Conservation (phyloP, 2,888 invertebrate genomes). For the Oligia fasciuncula region DNA sequence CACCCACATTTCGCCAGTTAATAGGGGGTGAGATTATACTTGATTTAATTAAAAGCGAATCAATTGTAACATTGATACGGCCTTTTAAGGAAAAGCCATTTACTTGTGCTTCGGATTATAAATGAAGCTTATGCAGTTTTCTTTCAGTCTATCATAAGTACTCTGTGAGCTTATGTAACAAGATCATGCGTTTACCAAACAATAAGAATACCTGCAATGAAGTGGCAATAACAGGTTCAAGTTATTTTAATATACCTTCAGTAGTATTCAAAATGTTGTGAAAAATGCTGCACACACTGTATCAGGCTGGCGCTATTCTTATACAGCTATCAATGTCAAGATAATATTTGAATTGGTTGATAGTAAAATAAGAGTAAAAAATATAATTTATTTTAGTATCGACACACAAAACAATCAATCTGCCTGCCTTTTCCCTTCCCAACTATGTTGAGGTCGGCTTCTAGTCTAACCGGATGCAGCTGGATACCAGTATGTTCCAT, state of each 20-base stretch:
- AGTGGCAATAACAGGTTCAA: background rate
- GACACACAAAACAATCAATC: background rate
- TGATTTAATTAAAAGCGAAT: background rate
- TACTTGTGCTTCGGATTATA: background rate
- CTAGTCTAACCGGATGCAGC: background rate
- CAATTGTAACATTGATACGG: slow-evolving; percentile 4
- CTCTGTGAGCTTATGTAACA: background rate
- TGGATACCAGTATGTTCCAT: no score
- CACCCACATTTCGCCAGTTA: background rate
- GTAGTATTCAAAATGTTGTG: background rate
- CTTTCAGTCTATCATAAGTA: no score
- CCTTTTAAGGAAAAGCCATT: slow-evolving; percentile 6
- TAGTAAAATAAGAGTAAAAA: background rate
- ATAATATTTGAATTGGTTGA: background rate
- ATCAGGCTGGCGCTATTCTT: background rate
- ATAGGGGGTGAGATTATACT: background rate
- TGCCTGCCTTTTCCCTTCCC: background rate
- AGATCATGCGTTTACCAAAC: background rate
- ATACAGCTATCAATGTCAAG: background rate
- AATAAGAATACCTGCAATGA: background rate
- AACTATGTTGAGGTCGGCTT: background rate
- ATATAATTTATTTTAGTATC: background rate
- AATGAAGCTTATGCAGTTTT: slow-evolving; percentile 15
- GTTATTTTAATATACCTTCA: background rate
- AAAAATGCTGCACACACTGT: background rate